Conservation (phyloP, 2,797 vertebrate species). For the Tapirus indicus region DNA sequence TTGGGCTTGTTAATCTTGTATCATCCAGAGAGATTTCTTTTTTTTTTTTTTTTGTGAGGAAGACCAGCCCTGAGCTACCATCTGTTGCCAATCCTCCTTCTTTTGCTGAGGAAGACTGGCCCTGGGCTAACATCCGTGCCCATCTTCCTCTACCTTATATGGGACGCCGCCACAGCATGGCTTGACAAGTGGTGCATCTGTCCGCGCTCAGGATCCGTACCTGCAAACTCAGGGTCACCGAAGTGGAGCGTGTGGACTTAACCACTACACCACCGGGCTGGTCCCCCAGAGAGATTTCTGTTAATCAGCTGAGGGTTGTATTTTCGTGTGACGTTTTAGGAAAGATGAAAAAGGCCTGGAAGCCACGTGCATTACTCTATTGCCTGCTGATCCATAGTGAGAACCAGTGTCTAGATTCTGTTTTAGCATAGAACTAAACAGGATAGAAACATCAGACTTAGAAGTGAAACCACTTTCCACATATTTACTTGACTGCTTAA, state of each 20-base stretch:
- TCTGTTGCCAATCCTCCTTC: too few relatives aligned
- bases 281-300: conserved; percentile 9
- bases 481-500: conserved; percentile 34
- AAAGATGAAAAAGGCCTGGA: conserved; percentile 32
- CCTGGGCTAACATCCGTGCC: too few relatives aligned
- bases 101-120: too few relatives aligned
- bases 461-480: background rate
- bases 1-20: conserved; percentile 39
- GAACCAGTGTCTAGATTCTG: conserved; percentile 6
- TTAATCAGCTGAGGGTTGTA: conserved; percentile 28
- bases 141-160: too few relatives aligned
- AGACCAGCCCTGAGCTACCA: too few relatives aligned
- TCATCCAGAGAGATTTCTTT: conserved; percentile 29
- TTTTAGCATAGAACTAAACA: background rate
- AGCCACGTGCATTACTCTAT: background rate
- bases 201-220: too few relatives aligned
- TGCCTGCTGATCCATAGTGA: conserved; percentile 35
- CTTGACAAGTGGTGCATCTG: too few relatives aligned
- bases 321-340: conserved; percentile 54
- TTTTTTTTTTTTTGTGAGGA: too few relatives aligned
- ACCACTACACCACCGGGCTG: too few relatives aligned
- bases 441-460: background rate
- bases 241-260: too few relatives aligned
- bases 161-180: too few relatives aligned
- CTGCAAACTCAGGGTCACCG: too few relatives aligned